Evolutionary conservation across 2,797 vertebrate species (phyloP).

Genomic region (Dendrocincla tyrannina): DNA sequence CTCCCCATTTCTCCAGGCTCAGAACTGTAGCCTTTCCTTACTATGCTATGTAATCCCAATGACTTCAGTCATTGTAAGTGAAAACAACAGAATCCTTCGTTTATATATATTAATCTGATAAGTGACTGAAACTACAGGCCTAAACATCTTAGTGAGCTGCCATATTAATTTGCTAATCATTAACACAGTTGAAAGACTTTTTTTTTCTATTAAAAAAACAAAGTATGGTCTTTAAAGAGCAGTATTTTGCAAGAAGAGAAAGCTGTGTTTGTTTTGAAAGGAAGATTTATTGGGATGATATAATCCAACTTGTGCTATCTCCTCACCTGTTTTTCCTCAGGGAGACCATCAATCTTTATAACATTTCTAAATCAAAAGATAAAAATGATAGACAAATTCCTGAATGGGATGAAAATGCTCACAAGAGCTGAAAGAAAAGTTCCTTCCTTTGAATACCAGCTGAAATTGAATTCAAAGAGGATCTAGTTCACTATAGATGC

Average conservation of each 20-base stretch:
- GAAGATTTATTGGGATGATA: conserved; percentile 73
- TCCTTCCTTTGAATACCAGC: conserved; percentile 22
- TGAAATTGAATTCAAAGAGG: conserved; percentile 6
- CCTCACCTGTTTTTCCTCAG: conserved; percentile 80
- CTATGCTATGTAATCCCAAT: not conserved
- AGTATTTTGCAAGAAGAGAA: conserved; percentile 63
- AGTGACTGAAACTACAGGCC: conserved; percentile 47
- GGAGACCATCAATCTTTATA: conserved; percentile 72
- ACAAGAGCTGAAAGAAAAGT: conserved; percentile 2
- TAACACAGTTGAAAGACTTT: conserved; percentile 56
- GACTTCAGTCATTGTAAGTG: not conserved
- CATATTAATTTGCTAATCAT: conserved; percentile 42
- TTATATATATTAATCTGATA: conserved; percentile 18
- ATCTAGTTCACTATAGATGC: not conserved
- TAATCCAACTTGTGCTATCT: conserved; percentile 56
- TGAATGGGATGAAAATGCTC: conserved; percentile 59
- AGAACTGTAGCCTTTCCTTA: not conserved
- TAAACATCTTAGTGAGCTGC: conserved; percentile 36
- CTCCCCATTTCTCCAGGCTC: not conserved
- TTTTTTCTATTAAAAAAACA: conserved; percentile 51
- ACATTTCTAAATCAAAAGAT: conserved; percentile 64
- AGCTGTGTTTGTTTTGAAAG: conserved; percentile 72
- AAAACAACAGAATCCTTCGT: not conserved
- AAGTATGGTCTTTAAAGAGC: conserved; percentile 29
- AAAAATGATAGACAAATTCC: conserved; percentile 74